These are phyloP conservation scores for Enteromius mattozi DNA, from an alignment of 2,797 vertebrate species.

Conservation along the genomic window DNA sequence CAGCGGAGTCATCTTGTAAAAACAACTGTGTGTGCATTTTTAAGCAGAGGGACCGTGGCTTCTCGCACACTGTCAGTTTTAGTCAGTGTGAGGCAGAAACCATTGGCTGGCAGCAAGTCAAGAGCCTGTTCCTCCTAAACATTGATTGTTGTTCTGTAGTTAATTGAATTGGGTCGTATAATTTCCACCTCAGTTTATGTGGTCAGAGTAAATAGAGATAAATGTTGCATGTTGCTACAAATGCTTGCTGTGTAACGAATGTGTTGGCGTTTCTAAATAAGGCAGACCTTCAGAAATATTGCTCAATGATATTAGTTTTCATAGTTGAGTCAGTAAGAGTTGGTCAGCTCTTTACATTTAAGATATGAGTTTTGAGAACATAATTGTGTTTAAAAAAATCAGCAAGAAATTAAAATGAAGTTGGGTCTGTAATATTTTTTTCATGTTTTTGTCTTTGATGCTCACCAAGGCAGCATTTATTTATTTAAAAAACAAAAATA, in stretches of 20 bases:
- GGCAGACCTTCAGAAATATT: neutral
- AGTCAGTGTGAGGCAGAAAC: neutral
- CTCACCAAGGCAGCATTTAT: neutral
- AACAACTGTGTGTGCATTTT: conserved; percentile 57
- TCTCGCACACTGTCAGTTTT: conserved; percentile 13
- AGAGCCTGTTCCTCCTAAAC: conserved; percentile 14
- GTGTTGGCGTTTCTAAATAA: neutral
- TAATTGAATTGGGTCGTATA: conserved; percentile 43
- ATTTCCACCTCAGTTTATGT: conserved; percentile 38
- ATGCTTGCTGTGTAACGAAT: neutral
- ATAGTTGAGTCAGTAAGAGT: neutral
- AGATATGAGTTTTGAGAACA: neutral
- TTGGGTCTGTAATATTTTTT: neutral
- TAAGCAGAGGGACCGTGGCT: conserved; percentile 37
- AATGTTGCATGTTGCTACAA: neutral
- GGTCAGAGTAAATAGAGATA: conserved; percentile 17
- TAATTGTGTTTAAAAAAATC: no score
- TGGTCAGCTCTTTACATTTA: neutral
- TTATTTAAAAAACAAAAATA: neutral
- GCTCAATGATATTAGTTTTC: neutral
- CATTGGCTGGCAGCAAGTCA: conserved; percentile 36
- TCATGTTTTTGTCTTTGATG: neutral
- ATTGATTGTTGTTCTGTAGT: conserved; percentile 26
- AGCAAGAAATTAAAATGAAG: no score
- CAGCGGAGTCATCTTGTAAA: conserved; percentile 58